Percentiles rank a stretch among this genome's conserved stretches.
phyloP scores from a whole-genome alignment of 2,113 vertebrate species.

The Proteles cristata region DNA sequence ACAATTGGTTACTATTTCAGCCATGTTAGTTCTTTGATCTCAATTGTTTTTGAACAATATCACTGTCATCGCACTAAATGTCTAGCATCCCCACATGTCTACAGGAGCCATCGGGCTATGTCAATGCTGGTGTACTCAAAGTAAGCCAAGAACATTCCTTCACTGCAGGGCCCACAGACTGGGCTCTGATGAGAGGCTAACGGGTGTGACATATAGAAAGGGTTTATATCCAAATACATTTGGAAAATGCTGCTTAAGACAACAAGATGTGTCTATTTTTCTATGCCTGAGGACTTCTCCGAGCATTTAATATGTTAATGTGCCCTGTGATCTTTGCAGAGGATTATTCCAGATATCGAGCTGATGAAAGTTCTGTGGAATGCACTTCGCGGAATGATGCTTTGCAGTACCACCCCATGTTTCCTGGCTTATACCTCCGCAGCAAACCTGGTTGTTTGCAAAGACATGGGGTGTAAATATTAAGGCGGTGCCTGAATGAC shows the following conservation, averaged over 20 bases:
- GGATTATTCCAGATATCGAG: neutral
- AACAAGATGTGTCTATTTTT: neutral
- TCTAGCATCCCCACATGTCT: neutral
- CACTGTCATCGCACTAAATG: rapidly evolving
- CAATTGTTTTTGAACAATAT: neutral
- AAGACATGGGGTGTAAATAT: neutral
- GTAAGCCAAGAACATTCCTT: neutral
- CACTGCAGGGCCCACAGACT: neutral
- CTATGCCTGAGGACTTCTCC: neutral
- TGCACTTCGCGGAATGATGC: neutral
- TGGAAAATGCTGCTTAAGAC: neutral
- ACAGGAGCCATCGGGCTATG: rapidly evolving
- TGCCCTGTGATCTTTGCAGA: neutral
- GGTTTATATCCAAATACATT: neutral
- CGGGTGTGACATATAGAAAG: neutral
- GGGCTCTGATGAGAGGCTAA: neutral
- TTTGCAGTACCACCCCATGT: neutral
- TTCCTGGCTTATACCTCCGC: neutral
- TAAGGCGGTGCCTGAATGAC: neutral
- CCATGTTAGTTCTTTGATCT: neutral
- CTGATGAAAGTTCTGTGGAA: neutral
- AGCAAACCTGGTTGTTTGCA: neutral
- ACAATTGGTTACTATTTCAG: neutral
- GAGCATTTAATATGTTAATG: neutral
- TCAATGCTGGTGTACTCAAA: neutral